Evolutionary conservation across 2,797 vertebrate genomes (phyloP), one percentile per base, ranked within the genome.

Genomic region (Vireo griseus): DNA sequence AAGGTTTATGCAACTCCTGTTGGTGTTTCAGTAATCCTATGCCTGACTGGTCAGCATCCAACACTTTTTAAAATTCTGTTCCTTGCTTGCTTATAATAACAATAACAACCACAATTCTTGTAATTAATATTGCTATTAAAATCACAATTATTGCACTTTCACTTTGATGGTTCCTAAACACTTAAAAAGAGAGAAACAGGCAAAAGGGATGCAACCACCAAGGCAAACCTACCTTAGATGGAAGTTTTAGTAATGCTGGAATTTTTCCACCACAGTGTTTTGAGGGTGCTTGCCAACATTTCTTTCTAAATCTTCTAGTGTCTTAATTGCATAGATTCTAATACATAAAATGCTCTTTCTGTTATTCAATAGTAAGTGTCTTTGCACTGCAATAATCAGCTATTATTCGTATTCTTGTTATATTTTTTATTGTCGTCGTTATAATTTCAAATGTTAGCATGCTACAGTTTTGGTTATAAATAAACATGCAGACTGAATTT

Each of bases 251-350:
- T 59, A 48, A 57, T 1, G 3, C 3, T 52, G 18, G 3, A 42
- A 67, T 71, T 73, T 67, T 90, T 63, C 35, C 5, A 21, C 8
- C 9, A 79, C 2, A 2, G 2, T 66, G 2, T 73, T 83, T 80
- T 51, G 22, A 44, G 14, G 4, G 4, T 67, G 5, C 1, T 63
- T 40, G n/a, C 19, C 5, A 48, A 6, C 1, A 0, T 44, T 78
- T 35, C 13, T 71, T 81, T 81, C 25, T 29, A 63, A 59, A 71
- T 45, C 3, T 6, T 63, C 10, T 65, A 4, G 48, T 77, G 24
- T 13, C 17, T 72, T 59, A 55, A 52, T 57, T 28, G 1, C 6
- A 54, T 19, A 5, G 7, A 33, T 62, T 83, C 26, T 48, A 80
- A n/a, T 7, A n/a, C 0, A 47, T 28, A 26, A 31, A 51, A 44